Conservation (phyloP, 2,113 vertebrate genomes). For the Gymnarchus niloticus region DNA sequence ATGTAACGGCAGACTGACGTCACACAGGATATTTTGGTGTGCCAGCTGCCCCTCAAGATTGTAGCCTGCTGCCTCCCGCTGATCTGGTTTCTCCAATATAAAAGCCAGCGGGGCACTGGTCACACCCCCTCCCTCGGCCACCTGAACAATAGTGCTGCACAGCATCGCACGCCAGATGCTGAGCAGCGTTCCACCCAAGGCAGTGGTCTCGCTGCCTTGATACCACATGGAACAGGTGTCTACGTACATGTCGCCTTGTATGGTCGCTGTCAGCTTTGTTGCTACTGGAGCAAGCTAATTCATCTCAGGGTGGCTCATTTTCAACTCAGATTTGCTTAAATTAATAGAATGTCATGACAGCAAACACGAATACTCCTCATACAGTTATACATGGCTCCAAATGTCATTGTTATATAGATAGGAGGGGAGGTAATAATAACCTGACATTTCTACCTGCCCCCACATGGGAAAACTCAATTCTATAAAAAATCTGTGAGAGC, state of each 20-base stretch:
- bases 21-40: background rate
- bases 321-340: background rate
- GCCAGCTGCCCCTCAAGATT: background rate
- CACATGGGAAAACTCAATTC: no score
- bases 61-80: background rate
- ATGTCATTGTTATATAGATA: background rate
- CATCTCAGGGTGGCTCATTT: background rate
- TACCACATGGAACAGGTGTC: background rate
- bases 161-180: background rate
- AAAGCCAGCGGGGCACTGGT: background rate
- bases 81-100: conserved; percentile 4
- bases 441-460: no score
- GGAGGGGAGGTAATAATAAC: no score
- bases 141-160: background rate
- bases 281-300: background rate
- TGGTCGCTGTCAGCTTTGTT: no score
- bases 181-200: background rate
- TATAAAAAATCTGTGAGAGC: no score
- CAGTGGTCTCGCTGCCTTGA: background rate
- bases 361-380: background rate
- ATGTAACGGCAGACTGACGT: background rate
- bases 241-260: background rate
- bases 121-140: background rate
- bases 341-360: background rate
- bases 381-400: background rate